Evolutionary conservation across 35 echinoderm and acorn worm genomes (phyloP).

Genomic region (Eucidaris tribuloides): DNA sequence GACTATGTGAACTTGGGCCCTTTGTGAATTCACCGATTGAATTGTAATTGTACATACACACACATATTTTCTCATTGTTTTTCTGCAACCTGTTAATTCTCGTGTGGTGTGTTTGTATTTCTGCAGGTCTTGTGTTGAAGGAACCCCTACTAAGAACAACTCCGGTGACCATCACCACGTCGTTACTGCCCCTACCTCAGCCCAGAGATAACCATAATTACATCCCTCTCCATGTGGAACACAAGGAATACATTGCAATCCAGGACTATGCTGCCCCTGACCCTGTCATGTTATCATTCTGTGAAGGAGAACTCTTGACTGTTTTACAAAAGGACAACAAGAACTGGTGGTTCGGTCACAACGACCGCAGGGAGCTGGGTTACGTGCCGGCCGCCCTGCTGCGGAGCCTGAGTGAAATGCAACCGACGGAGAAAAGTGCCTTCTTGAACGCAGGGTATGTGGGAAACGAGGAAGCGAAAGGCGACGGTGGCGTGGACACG

Average conservation of each 20-base stretch:
- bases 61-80: no score
- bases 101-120: constrained; percentile 7
- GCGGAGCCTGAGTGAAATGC: constrained; percentile 50
- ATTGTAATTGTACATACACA: no score
- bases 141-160: constrained; percentile 77
- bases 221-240: constrained; percentile 89
- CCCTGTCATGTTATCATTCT: constrained; percentile 63
- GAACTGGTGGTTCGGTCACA: constrained; percentile 92
- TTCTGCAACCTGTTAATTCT: no score
- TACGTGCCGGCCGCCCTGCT: constrained; percentile 83
- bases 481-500: constrained; percentile 1
- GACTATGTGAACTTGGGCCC: no score
- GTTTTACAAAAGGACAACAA: constrained; percentile 90
- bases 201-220: constrained; percentile 91
- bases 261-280: constrained; percentile 56
- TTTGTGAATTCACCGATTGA: no score
- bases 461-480: constrained; percentile 36
- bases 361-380: constrained; percentile 65
- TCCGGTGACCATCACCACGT: constrained; percentile 64
- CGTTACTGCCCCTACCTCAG: constrained; percentile 63
- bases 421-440: constrained; percentile 58
- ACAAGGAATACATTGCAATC: constrained; percentile 79
- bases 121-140: constrained; percentile 66
- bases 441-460: constrained; percentile 56
- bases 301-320: constrained; percentile 70